Base-by-base conservation (phyloP, 2,113 vertebrate genomes). In the Alligator mississippiensis region DNA sequence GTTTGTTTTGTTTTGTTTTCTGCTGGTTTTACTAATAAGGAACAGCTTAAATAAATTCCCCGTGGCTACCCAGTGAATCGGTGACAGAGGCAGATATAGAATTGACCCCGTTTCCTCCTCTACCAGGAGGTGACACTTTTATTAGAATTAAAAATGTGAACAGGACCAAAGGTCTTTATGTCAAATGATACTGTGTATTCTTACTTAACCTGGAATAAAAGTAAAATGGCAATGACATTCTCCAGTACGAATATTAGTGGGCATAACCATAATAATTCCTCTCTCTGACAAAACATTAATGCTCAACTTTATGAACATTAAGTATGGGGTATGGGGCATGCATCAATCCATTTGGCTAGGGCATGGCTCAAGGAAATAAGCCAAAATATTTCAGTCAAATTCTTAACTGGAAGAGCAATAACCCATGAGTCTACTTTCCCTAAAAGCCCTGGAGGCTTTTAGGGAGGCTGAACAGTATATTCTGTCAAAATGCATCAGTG, bases 401-500 rank as follows among this genome's bases (percentile, higher is more conserved):
- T 96, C 87, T 90, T 96, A 92, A 93, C 78, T 93, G 93, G 75
- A 96, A 85, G 62, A 93, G 60, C 90, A 93, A 91, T 94, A 95
- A 93, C 82, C 88, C 28, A 88, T 28, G 84, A 95, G 80, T 87
- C 61, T 61, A 77, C 95, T 97, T 97, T 91, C 38, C 68, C 78
- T 95, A 93, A 93, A 95, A 94, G 61, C 87, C 84, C 86, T 92
- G n/a, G 3, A 2, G 47, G 47, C 47, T 47, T 47, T 47, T 47
- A 47, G 47, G 47, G 75, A 97, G 93, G 92, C 77, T 97, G 92
- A 96, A 94, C 78, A 96, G 94, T 96, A 96, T 93, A 79, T 96
- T n/a, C 91, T 96, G 92, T 97, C 96, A 97, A 97, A 97, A 97
- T 92, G 70, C 61, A 84, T 97, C 90, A 97, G 75, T 88, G 92